phyloP scores from a whole-genome alignment of 2,888 invertebrate genomes.

The Drosophila melanosoma region DNA sequence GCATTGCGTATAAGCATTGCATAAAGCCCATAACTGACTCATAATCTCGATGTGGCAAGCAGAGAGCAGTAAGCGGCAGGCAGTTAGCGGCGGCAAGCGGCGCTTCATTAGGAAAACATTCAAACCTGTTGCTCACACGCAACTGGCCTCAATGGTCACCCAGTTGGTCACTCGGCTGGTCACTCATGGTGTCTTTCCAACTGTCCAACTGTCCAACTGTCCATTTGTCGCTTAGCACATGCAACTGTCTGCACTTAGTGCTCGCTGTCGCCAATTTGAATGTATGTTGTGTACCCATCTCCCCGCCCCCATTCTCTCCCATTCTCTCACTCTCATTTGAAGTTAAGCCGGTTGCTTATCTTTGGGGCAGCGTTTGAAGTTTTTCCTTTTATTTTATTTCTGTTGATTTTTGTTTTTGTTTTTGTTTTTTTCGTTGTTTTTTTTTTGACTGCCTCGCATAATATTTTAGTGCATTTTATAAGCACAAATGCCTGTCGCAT shows the following conservation, averaged over 20 bases:
- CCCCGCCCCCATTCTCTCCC: background rate
- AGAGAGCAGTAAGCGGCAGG: conserved; percentile 9
- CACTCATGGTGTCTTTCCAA: conserved; percentile 16
- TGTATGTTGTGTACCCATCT: conserved; percentile 36
- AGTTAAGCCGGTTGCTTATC: conserved; percentile 57
- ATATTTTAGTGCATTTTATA: conserved; percentile 76
- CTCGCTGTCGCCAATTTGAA: conserved; percentile 70
- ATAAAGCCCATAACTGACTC: conserved; percentile 70
- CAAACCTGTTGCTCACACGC: conserved; percentile 72
- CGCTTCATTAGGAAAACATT: conserved; percentile 64
- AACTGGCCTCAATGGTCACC: conserved; percentile 49
- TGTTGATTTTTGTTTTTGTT: background rate
- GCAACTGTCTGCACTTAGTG: conserved; percentile 69
- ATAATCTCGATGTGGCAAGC: conserved; percentile 45
- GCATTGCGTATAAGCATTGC: conserved; percentile 50
- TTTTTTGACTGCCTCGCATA: conserved; percentile 47
- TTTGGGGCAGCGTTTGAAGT: conserved; percentile 43
- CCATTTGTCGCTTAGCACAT: conserved; percentile 60
- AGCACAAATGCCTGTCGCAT: conserved; percentile 79
- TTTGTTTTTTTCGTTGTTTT: background rate
- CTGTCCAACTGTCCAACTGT: conserved; percentile 27
- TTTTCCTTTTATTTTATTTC: conserved; percentile 11
- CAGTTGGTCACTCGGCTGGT: conserved; percentile 43
- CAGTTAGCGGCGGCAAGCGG: conserved; percentile 30
- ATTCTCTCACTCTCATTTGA: conserved; percentile 25